A percentile compares a stretch with the other conserved stretches of the same genome.
phyloP scores from a whole-genome alignment of 2,888 invertebrate genomes.

The Apotomis betuletana region DNA sequence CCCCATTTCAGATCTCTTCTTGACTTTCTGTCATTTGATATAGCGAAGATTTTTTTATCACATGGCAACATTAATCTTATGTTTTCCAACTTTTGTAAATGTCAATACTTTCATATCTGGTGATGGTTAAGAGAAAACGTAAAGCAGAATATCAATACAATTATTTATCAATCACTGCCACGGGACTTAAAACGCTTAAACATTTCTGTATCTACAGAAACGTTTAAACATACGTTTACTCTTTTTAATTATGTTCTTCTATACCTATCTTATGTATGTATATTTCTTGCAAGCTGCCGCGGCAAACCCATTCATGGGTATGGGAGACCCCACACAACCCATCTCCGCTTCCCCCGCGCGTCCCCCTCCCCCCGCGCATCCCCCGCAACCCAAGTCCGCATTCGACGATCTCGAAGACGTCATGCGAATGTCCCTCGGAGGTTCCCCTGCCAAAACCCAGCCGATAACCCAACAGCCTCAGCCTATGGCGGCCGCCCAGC shows the following conservation, averaged over 20 bases:
- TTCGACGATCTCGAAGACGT: constrained; percentile 88
- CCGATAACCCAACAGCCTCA: constrained; percentile 71
- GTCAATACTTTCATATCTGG: constrained; percentile 25
- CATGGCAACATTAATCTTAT: constrained; percentile 43
- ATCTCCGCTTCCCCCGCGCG: constrained; percentile 79
- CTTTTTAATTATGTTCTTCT: constrained; percentile 29
- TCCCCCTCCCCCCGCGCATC: constrained; percentile 77
- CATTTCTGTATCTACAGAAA: too few relatives aligned
- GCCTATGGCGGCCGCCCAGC: constrained; percentile 59
- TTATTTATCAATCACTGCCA: too few relatives aligned
- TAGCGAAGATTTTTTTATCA: constrained; percentile 14
- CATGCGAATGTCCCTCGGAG: constrained; percentile 87
- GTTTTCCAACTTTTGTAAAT: constrained; percentile 30
- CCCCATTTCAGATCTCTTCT: too few relatives aligned
- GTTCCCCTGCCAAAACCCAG: constrained; percentile 80
- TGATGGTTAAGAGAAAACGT: constrained; percentile 30
- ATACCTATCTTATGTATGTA: constrained; percentile 46
- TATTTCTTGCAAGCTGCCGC: constrained; percentile 79
- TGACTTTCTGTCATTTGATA: too few relatives aligned
- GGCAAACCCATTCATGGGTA: constrained; percentile 87
- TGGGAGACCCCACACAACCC: constrained; percentile 80
- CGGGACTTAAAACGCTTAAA: too few relatives aligned
- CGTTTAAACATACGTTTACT: constrained; percentile 4
- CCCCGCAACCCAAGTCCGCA: constrained; percentile 83
- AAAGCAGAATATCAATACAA: neutral